Base-by-base conservation (phyloP, 2,888 invertebrate genomes). In the Metalampra italica region DNA sequence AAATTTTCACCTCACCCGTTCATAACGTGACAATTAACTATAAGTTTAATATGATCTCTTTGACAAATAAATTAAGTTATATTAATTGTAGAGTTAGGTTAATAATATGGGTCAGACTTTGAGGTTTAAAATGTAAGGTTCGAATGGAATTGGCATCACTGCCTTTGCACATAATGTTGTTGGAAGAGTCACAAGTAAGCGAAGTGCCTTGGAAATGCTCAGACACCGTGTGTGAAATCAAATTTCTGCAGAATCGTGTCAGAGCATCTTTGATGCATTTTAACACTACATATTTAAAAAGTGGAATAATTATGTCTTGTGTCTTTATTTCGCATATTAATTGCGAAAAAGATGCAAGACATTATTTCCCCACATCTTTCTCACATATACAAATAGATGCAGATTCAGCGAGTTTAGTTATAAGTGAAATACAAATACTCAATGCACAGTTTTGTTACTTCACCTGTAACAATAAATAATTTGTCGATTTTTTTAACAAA, bases 21-120 rank as follows among this genome's bases (percentile, higher is more conserved):
- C 78, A 74, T 76, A 77, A 72, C 76, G 81, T 82, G 83, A 83
- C 83, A 79, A 78, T 78, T 82, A 80, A 71, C 76, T 83, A 64
- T 89, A 89, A 88, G 87, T 82, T 78, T 81, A 82, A 85, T 85
- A 88, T 89, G 89, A 89, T 89, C 89, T 89, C 89, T 85, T 88
- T 86, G 68, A 71, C 83, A 78, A 72, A 72, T 83, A 78, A 77
- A 76, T 78, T 85, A 78, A 78, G 76, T 76, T 78, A 78, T 77
- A 77, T 74, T 82, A 82, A 71, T 66, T 64, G 68, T 77, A 78
- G 66, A 50, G 56, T 47, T 68, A 66, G 59, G 47, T 64, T 53
- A 22, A 22, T 22, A 22, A 52, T 59, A 57, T 59, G 57, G 62
- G 60, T 59, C 61, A 65, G 46, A 47, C 44, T 51, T 46, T 22